Percentiles rank a stretch among this genome's conserved stretches.
Evolutionary conservation across 2,888 invertebrate species (phyloP).

Genomic region (Syrphus vitripennis): DNA sequence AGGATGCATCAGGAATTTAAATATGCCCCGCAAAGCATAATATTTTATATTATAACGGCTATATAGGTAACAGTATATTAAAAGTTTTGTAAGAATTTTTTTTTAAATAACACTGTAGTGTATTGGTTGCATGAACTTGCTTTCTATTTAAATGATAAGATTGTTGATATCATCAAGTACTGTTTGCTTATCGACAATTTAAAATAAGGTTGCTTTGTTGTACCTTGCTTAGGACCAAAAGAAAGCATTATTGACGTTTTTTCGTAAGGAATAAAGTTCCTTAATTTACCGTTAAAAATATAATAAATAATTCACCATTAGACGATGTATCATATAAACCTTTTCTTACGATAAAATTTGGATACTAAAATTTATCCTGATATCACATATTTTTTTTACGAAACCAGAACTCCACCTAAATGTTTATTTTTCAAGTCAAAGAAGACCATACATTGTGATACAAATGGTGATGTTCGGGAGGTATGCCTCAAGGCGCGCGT

Average conservation of each 20-base stretch:
- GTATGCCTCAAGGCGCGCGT: neutral
- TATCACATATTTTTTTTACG: neutral
- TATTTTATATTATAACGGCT: neutral
- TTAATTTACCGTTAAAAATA: too few species aligned
- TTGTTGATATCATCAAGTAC: too few species aligned
- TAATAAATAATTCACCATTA: too few species aligned
- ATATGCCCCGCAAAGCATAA: conserved; percentile 31
- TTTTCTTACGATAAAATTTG: too few species aligned
- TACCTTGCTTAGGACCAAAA: too few species aligned
- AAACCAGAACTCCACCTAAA: neutral
- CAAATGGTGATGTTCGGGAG: neutral
- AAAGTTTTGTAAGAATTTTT: conserved; percentile 1
- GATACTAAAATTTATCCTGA: too few species aligned
- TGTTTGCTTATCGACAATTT: too few species aligned
- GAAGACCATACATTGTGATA: neutral
- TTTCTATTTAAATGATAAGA: too few species aligned
- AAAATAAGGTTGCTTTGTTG: too few species aligned
- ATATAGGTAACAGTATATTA: neutral
- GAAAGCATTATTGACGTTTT: too few species aligned
- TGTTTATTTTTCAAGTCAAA: neutral
- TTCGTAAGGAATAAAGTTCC: too few species aligned
- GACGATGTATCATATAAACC: too few species aligned
- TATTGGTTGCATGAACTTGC: neutral
- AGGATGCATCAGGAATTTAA: conserved; percentile 63
- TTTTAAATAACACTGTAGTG: neutral